Percentiles rank a stretch among this genome's conserved stretches.
Evolutionary conservation across 2,888 invertebrate genomes (phyloP).

Genomic region (Chydorus sphaericus): DNA sequence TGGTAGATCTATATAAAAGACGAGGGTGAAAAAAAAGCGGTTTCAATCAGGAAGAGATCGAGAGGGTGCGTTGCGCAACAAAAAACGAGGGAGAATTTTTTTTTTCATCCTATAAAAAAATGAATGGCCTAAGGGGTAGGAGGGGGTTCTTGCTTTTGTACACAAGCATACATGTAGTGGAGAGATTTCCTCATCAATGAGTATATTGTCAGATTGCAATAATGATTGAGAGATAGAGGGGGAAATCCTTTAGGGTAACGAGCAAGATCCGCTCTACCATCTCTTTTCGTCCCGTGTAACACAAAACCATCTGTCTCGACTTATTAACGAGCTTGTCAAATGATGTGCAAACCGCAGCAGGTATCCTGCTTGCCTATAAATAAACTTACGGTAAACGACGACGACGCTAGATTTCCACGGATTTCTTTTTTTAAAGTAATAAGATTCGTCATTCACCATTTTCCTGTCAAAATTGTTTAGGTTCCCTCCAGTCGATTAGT

Average conservation of each 20-base stretch:
- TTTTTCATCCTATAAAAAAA: too few relatives aligned
- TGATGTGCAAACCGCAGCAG: neutral
- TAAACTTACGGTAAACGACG: too few relatives aligned
- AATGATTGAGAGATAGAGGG: neutral
- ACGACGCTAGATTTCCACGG: too few relatives aligned
- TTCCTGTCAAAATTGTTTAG: too few relatives aligned
- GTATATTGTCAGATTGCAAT: conserved; percentile 7
- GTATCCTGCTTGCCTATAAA: too few relatives aligned
- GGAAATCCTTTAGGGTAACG: neutral
- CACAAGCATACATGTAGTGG: neutral
- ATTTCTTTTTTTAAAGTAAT: too few relatives aligned
- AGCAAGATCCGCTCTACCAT: neutral
- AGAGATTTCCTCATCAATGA: conserved; percentile 7
- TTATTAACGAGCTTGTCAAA: neutral
- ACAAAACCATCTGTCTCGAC: neutral
- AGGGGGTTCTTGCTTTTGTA: conserved; percentile 1
- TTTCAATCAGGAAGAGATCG: conserved; percentile 1
- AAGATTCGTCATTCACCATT: too few relatives aligned
- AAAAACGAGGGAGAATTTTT: neutral
- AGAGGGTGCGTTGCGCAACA: conserved; percentile 5
- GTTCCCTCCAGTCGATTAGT: too few relatives aligned
- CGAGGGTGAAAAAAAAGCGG: conserved; percentile 1
- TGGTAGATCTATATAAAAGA: neutral
- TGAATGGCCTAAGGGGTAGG: conserved; percentile 2
- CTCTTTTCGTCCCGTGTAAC: neutral